These are phyloP conservation scores for Drosophila nigrodunni DNA, from an alignment of 1,140 invertebrate genomes.

Conservation along the genomic window DNA sequence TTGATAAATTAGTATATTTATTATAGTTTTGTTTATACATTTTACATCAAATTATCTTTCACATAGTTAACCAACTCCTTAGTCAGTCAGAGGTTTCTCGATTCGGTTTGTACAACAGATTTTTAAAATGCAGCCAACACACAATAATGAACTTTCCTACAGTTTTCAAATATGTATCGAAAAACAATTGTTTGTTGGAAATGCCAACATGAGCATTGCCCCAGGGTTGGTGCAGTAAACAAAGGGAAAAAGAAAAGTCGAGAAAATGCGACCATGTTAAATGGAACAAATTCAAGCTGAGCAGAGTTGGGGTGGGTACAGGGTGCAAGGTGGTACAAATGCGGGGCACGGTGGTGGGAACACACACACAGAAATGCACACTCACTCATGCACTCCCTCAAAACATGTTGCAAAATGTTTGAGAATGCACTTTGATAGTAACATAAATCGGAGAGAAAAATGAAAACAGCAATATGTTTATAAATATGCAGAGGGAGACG, in stretches of 20 bases:
- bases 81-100: no score
- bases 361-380: not conserved
- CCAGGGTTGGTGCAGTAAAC: conserved; percentile 51
- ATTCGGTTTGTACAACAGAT: not conserved
- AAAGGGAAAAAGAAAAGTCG: conserved; percentile 12
- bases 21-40: no score
- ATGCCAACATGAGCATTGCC: conserved; percentile 47
- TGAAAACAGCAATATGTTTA: conserved; percentile 17
- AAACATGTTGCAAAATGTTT: conserved; percentile 75
- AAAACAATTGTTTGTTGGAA: conserved; percentile 24
- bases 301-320: conserved; percentile 31
- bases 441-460: conserved; percentile 64
- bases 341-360: conserved; percentile 39
- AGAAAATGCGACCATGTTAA: conserved; percentile 66
- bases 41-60: no score
- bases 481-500: conserved; percentile 8
- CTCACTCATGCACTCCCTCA: not conserved
- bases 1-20: no score
- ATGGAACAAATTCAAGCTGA: conserved; percentile 64
- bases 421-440: conserved; percentile 71
- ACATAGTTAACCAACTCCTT: no score
- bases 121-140: not conserved
- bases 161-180: conserved; percentile 8
- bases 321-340: conserved; percentile 20
- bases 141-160: not conserved